phyloP scores from a whole-genome alignment of 2,888 invertebrate genomes.

The Cecidostiba fungosa region DNA sequence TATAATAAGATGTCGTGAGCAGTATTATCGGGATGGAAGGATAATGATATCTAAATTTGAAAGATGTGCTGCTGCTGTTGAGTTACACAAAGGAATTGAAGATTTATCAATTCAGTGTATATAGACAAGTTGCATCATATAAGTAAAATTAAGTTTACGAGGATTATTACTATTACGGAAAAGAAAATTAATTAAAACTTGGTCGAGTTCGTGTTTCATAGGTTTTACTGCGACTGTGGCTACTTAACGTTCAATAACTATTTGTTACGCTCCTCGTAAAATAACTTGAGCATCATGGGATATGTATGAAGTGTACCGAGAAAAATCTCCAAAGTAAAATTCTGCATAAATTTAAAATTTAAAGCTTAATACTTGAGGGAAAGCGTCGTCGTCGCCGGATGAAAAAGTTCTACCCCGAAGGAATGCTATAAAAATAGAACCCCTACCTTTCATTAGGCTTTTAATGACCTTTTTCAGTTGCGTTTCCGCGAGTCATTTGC shows the following conservation, averaged over 20 bases:
- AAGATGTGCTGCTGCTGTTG: too few relatives aligned
- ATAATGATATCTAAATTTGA: neutral
- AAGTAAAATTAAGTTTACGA: too few relatives aligned
- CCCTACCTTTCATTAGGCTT: constrained; percentile 46
- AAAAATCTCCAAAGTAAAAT: neutral
- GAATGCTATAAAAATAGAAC: constrained; percentile 39
- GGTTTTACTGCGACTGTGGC: neutral
- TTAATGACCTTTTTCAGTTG: constrained; percentile 49
- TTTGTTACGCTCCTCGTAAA: neutral
- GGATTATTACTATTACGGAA: too few relatives aligned
- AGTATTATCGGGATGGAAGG: neutral
- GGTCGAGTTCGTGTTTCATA: neutral
- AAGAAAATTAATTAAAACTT: constrained; percentile 8
- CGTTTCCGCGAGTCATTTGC: constrained; percentile 35
- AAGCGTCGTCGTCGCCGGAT: neutral
- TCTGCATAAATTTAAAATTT: neutral
- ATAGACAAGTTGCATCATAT: too few relatives aligned
- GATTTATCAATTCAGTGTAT: too few relatives aligned
- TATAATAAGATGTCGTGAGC: neutral
- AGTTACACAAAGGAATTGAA: too few relatives aligned
- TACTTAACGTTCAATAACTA: neutral
- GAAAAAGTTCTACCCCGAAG: neutral
- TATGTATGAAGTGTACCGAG: neutral
- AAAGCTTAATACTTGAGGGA: neutral
- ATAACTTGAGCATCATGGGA: neutral